Conservation (phyloP, 2,797 vertebrate species). For the Pangasius mekongensis region DNA sequence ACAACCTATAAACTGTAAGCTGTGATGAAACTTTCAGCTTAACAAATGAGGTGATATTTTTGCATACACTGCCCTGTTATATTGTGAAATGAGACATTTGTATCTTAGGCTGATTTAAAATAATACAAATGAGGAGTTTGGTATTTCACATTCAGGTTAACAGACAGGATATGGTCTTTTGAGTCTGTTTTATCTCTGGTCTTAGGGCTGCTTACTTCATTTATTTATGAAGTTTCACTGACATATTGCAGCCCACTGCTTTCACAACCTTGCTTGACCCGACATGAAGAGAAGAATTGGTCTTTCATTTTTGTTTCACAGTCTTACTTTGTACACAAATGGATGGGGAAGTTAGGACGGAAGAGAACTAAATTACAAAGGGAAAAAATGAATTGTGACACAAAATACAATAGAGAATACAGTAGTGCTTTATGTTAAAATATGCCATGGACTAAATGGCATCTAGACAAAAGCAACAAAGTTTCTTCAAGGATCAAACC, state of each 20-base stretch:
- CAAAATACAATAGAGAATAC: not conserved
- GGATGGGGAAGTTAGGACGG: not conserved
- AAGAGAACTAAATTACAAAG: not conserved
- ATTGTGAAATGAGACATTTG: conserved; percentile 2
- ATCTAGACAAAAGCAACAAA: not conserved
- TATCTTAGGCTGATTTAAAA: conserved; percentile 27
- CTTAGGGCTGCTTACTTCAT: conserved; percentile 34
- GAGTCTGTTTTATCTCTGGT: conserved; percentile 53
- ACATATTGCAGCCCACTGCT: conserved; percentile 44
- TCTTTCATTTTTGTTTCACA: conserved; percentile 21
- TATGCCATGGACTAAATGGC: not conserved
- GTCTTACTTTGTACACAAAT: not conserved
- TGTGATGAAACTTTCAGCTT: conserved; percentile 34
- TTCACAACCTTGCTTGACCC: conserved; percentile 48
- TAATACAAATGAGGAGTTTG: conserved; percentile 40
- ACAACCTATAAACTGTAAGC: not conserved
- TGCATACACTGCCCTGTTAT: conserved; percentile 2
- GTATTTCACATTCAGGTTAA: conserved; percentile 39
- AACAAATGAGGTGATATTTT: conserved; percentile 29
- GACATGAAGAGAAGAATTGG: conserved; percentile 27
- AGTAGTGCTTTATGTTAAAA: not conserved
- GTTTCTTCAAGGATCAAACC: not conserved
- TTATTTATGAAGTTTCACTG: conserved; percentile 51
- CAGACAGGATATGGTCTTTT: conserved; percentile 39
- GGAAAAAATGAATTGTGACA: not conserved